Base-by-base conservation (phyloP, 2,797 vertebrate genomes). In the Sebastes hubbsi region DNA sequence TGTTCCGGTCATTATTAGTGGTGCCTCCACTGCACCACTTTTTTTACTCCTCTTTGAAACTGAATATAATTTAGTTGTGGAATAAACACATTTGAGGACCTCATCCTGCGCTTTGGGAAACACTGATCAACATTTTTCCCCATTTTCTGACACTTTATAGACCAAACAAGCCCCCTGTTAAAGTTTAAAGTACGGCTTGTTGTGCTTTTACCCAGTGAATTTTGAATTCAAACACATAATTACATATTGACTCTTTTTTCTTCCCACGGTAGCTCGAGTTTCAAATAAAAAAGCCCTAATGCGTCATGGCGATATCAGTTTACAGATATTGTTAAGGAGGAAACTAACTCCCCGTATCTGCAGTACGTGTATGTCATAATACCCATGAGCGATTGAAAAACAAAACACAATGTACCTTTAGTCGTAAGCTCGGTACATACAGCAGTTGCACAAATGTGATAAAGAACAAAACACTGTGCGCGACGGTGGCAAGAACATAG, bases 391-490 rank as follows among this genome's bases (percentile, higher is more conserved):
- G 4, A 69, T 3, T 54, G 13, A 59, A 65, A 77, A 80, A 66
- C 30, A 74, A 71, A 82, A 73, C 66, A 54, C 55, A 67, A 27
- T 22, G 38, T 67, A 76, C 54, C 65, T 61, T 75, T 30, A 24
- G 38, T 79, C 70, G 54, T 29, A 42, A 68, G 27, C 68, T 69
- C 2, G 27, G 64, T 25, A 42, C 63, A 72, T 29, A 69, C 60
- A 46, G 69, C 58, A 55, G 36, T 65, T 69, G n/a, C 55, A 75
- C 32, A 59, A 74, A 85, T 78, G 70, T 65, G 63, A 85, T 75
- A 58, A 87, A 64, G 55, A 55, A 69, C 46, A 29, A 78, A 71
- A 82, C 58, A 25, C 20, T 18, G 38, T 32, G 2, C 54, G 30
- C 20, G 11, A 68, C 16, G 14, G 34, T 13, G 22, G 29, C 13